Conservation (phyloP, 2,797 vertebrate species). For the Coendou prehensilis region DNA sequence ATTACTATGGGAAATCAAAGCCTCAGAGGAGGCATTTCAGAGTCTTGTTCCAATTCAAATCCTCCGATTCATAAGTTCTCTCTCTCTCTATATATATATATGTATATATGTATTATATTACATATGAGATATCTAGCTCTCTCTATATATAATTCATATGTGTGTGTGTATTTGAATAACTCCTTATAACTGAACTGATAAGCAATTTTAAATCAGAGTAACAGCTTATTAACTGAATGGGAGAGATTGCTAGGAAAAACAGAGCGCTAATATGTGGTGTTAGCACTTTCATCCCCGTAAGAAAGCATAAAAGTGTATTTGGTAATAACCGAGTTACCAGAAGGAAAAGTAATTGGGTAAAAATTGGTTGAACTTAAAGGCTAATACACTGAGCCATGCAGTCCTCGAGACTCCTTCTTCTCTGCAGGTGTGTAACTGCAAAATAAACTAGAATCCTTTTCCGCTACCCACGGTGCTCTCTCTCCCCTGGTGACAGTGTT, state of each 20-base stretch:
- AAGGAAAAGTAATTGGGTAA: constrained; percentile 8
- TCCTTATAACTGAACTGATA: neutral
- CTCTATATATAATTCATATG: neutral
- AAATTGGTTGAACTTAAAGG: neutral
- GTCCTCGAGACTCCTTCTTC: neutral
- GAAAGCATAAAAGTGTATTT: neutral
- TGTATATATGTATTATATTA: neutral
- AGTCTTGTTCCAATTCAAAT: neutral
- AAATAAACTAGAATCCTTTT: neutral
- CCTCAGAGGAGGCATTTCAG: neutral
- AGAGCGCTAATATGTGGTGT: neutral
- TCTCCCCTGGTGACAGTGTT: neutral
- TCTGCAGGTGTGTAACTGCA: neutral
- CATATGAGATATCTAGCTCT: neutral
- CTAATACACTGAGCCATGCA: neutral
- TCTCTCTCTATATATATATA: neutral
- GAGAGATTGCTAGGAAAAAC: neutral
- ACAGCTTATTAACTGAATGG: neutral
- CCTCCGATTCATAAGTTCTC: neutral
- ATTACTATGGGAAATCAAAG: neutral
- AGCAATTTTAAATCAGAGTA: neutral
- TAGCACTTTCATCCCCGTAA: neutral
- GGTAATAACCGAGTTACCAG: neutral
- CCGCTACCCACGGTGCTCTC: fast-evolving
- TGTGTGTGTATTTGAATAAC: neutral